phyloP scores from a whole-genome alignment of 2,888 invertebrate genomes.

The Pyralis farinalis region DNA sequence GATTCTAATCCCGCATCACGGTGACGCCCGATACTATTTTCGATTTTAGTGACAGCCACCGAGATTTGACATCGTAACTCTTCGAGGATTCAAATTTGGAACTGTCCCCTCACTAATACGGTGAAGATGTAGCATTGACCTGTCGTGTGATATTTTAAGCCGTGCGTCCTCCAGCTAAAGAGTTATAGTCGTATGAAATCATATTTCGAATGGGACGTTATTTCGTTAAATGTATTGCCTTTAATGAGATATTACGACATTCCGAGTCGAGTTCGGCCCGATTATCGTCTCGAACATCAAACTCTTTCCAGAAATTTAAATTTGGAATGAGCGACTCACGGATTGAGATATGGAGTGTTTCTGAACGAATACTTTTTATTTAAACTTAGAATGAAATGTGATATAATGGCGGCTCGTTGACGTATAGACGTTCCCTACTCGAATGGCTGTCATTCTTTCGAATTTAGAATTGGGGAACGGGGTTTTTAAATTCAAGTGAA shows the following conservation, averaged over 20 bases:
- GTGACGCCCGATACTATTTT: conserved; percentile 50
- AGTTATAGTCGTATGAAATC: conserved; percentile 37
- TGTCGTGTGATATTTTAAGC: conserved; percentile 34
- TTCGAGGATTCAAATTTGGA: conserved; percentile 66
- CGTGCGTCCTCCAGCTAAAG: conserved; percentile 32
- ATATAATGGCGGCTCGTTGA: conserved; percentile 56
- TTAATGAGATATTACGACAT: conserved; percentile 74
- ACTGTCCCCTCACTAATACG: conserved; percentile 34
- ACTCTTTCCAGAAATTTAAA: conserved; percentile 75
- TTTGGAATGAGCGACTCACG: conserved; percentile 58
- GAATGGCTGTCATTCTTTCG: conserved; percentile 31
- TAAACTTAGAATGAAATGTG: conserved; percentile 66
- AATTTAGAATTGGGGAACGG: conserved; percentile 27
- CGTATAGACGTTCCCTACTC: conserved; percentile 43
- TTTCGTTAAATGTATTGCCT: conserved; percentile 37
- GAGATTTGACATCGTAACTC: conserved; percentile 70
- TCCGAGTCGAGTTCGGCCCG: conserved; percentile 55
- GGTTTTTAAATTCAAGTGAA: conserved; percentile 18
- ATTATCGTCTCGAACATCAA: conserved; percentile 70
- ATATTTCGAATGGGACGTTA: conserved; percentile 19
- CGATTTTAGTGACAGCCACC: conserved; percentile 55
- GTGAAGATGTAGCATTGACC: conserved; percentile 31
- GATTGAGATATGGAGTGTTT: conserved; percentile 69
- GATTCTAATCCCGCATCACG: conserved; percentile 31
- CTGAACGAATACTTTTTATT: conserved; percentile 60